A percentile compares a stretch with the other conserved stretches of the same genome.
phyloP scores from a whole-genome alignment of 2,113 vertebrate species.

The Scomber colias region DNA sequence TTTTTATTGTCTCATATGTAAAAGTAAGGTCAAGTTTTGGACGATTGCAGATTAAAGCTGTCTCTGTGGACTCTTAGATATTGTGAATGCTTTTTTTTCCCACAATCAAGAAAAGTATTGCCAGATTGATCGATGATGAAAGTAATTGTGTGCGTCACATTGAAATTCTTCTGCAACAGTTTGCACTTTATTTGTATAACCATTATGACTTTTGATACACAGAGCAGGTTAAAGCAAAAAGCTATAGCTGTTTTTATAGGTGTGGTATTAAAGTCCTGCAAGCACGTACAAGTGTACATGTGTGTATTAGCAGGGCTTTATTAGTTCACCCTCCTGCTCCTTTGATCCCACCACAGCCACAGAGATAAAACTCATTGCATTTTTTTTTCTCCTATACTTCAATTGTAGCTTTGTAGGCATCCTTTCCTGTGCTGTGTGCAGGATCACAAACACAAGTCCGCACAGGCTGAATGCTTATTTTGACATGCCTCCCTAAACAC shows the following conservation, averaged over 20 bases:
- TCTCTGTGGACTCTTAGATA: no score
- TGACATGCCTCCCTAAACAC: slow-evolving; percentile 54
- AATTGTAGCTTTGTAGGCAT: slow-evolving; percentile 35
- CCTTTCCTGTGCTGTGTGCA: slow-evolving; percentile 21
- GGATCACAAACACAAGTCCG: slow-evolving; percentile 51
- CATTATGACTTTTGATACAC: no score
- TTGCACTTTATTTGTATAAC: background rate
- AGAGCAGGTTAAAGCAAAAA: slow-evolving; percentile 15
- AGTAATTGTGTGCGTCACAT: no score
- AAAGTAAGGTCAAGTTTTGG: no score
- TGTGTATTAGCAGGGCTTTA: background rate
- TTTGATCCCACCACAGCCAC: slow-evolving; percentile 6
- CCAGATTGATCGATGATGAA: no score
- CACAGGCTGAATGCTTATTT: slow-evolving; percentile 66
- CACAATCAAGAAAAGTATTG: no score
- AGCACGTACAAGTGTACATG: background rate
- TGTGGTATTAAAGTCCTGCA: background rate
- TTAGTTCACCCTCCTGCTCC: slow-evolving; percentile 5
- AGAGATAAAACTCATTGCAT: slow-evolving; percentile 12
- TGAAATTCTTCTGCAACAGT: no score
- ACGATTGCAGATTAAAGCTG: no score
- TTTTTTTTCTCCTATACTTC: slow-evolving; percentile 18
- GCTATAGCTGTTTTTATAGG: background rate
- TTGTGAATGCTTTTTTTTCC: no score
- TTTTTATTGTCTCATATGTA: no score